phyloP scores from a whole-genome alignment of 2,888 invertebrate species.

The Toxonevra muliebris region DNA sequence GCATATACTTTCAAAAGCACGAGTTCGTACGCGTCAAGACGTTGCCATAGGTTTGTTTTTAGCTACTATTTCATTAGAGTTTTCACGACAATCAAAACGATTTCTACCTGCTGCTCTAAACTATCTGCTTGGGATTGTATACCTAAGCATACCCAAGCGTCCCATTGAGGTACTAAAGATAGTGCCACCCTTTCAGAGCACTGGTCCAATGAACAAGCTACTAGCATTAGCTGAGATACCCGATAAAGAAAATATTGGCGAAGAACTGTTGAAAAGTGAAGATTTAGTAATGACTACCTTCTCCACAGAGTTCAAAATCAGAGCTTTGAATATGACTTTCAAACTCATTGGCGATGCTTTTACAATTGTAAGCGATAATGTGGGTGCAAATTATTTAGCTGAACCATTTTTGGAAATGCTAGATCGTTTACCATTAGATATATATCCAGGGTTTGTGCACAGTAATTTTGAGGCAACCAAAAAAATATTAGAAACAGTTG shows the following conservation, averaged over 20 bases:
- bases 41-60: constrained; percentile 82
- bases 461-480: constrained; percentile 59
- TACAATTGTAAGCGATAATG: constrained; percentile 59
- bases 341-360: constrained; percentile 71
- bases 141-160: constrained; percentile 74
- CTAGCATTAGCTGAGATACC: constrained; percentile 67
- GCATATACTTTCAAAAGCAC: constrained; percentile 76
- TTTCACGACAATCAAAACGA: constrained; percentile 79
- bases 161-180: constrained; percentile 71
- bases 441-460: constrained; percentile 72
- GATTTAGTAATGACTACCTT: constrained; percentile 67
- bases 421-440: constrained; percentile 68
- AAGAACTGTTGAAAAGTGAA: constrained; percentile 62
- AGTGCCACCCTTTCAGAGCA: constrained; percentile 74
- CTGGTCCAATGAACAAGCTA: constrained; percentile 67
- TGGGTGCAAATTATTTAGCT: constrained; percentile 65
- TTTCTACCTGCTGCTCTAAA: constrained; percentile 83
- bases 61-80: constrained; percentile 79
- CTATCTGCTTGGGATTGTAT: constrained; percentile 80
- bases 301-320: constrained; percentile 73
- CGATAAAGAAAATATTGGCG: constrained; percentile 37
- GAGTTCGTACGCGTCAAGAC: constrained; percentile 72
- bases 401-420: constrained; percentile 69
- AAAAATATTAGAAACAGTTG: constrained; percentile 35
- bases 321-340: constrained; percentile 68